phyloP scores from a whole-genome alignment of 2,113 vertebrate genomes.

The Fregata magnificens region DNA sequence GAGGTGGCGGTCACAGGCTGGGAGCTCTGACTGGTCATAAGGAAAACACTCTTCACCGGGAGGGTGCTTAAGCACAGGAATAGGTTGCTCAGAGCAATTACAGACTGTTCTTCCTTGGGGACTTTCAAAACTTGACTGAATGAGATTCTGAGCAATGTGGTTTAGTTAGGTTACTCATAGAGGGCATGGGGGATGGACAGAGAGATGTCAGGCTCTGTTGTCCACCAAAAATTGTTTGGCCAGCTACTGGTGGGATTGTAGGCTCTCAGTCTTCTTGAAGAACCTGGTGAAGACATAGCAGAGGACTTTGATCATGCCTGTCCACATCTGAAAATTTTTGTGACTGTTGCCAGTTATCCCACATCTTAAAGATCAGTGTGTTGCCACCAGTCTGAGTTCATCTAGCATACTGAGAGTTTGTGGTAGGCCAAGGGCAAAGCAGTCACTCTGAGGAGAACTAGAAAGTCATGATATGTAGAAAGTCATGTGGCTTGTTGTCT shows the following conservation, averaged over 20 bases:
- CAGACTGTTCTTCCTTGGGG: neutral
- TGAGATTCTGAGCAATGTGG: neutral
- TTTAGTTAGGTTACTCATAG: neutral
- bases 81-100: neutral
- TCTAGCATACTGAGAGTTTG: neutral
- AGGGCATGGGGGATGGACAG: neutral
- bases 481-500: neutral
- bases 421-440: neutral
- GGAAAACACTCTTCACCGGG: neutral
- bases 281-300: neutral
- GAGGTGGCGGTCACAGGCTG: neutral
- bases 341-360: neutral
- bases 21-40: neutral
- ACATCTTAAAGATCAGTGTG: neutral
- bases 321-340: neutral
- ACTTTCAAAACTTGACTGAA: neutral
- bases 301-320: neutral
- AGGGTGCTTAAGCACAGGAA: neutral
- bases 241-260: too few relatives aligned
- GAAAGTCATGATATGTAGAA: neutral
- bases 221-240: neutral
- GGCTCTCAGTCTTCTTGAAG: neutral
- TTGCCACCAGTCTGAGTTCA: neutral
- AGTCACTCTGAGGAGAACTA: neutral
- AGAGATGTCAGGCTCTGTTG: neutral